These are phyloP conservation scores for Philereme vetulata DNA, from an alignment of 2,888 invertebrate species.

Conservation along the genomic window DNA sequence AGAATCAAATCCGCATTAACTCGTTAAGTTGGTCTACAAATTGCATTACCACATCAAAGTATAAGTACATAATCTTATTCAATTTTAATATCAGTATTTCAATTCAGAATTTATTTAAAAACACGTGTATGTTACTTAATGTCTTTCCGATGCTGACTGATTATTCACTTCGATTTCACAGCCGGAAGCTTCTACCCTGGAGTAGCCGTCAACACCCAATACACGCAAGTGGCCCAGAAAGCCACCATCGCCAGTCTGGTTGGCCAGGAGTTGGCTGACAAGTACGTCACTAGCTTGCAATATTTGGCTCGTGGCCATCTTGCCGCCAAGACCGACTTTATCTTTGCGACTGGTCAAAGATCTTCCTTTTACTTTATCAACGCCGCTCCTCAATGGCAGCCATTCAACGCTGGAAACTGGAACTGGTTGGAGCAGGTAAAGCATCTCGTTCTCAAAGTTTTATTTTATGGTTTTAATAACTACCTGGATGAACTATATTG, in stretches of 20 bases:
- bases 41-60: too few species aligned
- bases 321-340: slow-evolving; percentile 85
- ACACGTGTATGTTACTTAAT: too few species aligned
- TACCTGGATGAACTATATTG: too few species aligned
- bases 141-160: too few species aligned
- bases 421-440: slow-evolving; percentile 74
- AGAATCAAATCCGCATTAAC: too few species aligned
- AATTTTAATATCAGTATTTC: too few species aligned
- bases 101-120: too few species aligned
- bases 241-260: slow-evolving; percentile 55
- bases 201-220: slow-evolving; percentile 62
- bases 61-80: too few species aligned
- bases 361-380: slow-evolving; percentile 86
- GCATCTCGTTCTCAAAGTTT: not conserved
- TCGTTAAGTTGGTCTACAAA: too few species aligned
- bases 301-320: slow-evolving; percentile 85
- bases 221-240: slow-evolving; percentile 69
- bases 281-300: slow-evolving; percentile 72
- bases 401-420: slow-evolving; percentile 85
- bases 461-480: too few species aligned
- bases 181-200: slow-evolving; percentile 80
- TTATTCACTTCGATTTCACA: slow-evolving; percentile 35
- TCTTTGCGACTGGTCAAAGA: slow-evolving; percentile 84
- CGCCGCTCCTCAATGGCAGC: slow-evolving; percentile 87
- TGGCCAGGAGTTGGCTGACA: slow-evolving; percentile 61